Conservation (phyloP, 2,113 vertebrate species). For the Alligator mississippiensis region DNA sequence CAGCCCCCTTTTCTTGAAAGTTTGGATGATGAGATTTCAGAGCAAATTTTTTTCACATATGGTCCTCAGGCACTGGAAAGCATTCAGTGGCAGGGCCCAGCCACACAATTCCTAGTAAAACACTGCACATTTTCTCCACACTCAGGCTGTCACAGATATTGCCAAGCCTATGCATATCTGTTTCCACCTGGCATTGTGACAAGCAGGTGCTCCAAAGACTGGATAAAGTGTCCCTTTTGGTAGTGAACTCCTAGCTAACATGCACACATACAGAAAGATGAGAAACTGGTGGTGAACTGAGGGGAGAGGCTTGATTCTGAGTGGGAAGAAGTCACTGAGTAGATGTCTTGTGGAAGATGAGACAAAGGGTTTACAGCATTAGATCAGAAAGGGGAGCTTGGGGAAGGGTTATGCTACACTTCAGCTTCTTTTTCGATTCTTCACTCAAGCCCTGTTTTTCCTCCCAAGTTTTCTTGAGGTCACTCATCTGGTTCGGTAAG, state of each 20-base stretch:
- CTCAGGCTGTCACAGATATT: not conserved
- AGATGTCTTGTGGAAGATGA: not conserved
- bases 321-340: not conserved
- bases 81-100: not conserved
- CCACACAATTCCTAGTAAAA: not conserved
- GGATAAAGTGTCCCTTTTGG: not conserved
- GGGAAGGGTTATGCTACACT: not conserved
- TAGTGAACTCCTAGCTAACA: not conserved
- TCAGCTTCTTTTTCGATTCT: not conserved
- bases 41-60: conserved; percentile 10
- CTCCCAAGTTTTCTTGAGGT: not conserved
- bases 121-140: not conserved
- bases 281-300: not conserved
- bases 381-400: not conserved
- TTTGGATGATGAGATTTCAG: not conserved
- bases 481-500: not conserved
- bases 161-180: not conserved
- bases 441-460: not conserved
- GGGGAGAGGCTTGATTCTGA: not conserved
- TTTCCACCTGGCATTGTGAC: not conserved
- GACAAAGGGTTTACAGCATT: not conserved
- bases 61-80: not conserved
- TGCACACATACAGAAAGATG: not conserved
- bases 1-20: not conserved
- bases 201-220: not conserved